Percentiles rank a stretch among this genome's conserved stretches.
phyloP scores from a whole-genome alignment of 2,797 vertebrate genomes.

The Centropyge bicolor region DNA sequence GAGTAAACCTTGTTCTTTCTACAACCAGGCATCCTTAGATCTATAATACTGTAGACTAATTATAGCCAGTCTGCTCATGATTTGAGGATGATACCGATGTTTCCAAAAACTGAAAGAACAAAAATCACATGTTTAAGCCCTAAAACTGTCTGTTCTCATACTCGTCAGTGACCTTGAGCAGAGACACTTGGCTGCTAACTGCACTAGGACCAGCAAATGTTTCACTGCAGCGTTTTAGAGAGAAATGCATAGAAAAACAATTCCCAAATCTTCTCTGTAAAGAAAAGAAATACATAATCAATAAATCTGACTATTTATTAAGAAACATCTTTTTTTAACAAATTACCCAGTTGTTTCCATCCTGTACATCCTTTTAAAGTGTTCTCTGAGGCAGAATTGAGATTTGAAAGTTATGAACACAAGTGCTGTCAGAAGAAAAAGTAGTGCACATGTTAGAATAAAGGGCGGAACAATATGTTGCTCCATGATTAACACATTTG shows the following conservation, averaged over 20 bases:
- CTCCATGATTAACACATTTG: slow-evolving; percentile 1
- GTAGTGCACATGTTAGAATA: background rate
- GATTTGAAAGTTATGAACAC: background rate
- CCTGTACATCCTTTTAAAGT: background rate
- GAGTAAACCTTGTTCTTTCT: background rate
- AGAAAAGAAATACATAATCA: background rate
- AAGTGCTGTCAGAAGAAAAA: background rate
- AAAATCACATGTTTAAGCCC: background rate
- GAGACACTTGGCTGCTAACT: background rate
- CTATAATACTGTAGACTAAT: background rate
- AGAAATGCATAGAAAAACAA: slow-evolving; percentile 15
- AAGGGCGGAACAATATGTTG: background rate
- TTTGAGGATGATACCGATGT: background rate
- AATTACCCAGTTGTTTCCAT: background rate
- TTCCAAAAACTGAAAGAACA: background rate
- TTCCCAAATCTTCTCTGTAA: background rate
- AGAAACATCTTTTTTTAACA: background rate
- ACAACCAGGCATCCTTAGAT: background rate
- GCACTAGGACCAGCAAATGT: background rate
- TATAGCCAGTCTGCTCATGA: background rate
- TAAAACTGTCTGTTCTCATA: background rate
- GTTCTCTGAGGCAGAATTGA: slow-evolving; percentile 3
- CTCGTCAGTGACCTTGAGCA: background rate
- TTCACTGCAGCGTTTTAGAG: background rate
- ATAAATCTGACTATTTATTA: background rate